phyloP scores from a whole-genome alignment of 2,797 vertebrate genomes.

The Chaunax sp. region DNA sequence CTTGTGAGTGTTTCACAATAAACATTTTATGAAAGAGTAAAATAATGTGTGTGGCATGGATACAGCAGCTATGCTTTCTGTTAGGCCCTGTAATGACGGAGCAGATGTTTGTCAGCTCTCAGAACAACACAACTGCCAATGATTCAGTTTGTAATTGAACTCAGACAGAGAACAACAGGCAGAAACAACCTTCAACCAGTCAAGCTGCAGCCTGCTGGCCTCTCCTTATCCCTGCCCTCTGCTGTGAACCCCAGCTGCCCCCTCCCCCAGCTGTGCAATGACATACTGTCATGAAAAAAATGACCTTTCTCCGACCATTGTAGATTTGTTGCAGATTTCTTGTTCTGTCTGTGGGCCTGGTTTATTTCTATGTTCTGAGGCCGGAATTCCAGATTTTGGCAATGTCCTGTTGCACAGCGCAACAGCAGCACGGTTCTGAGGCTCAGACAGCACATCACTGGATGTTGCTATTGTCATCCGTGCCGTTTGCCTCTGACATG shows the following conservation, averaged over 20 bases:
- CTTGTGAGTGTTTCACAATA: conserved; percentile 76
- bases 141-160: conserved; percentile 71
- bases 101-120: conserved; percentile 73
- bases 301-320: conserved; percentile 70
- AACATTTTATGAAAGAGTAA: conserved; percentile 81
- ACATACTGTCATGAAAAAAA: conserved; percentile 78
- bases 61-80: conserved; percentile 71
- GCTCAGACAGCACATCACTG: conserved; percentile 81
- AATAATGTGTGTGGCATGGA: conserved; percentile 77
- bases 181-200: conserved; percentile 64
- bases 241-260: conserved; percentile 55
- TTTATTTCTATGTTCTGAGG: conserved; percentile 80
- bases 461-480: conserved; percentile 88
- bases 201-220: conserved; percentile 67
- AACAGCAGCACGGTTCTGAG: conserved; percentile 65
- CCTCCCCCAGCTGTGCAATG: conserved; percentile 64
- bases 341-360: conserved; percentile 78
- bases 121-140: conserved; percentile 70
- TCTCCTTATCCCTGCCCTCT: conserved; percentile 49
- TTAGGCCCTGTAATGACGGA: conserved; percentile 75
- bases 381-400: conserved; percentile 82
- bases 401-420: conserved; percentile 76
- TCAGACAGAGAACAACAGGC: conserved; percentile 72
- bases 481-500: conserved; percentile 88
- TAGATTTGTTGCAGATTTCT: conserved; percentile 80